A percentile compares a stretch with the other conserved stretches of the same genome.
These are phyloP conservation scores for Geotrypetes seraphini DNA, from an alignment of 2,797 vertebrate species.

Conservation along the genomic window DNA sequence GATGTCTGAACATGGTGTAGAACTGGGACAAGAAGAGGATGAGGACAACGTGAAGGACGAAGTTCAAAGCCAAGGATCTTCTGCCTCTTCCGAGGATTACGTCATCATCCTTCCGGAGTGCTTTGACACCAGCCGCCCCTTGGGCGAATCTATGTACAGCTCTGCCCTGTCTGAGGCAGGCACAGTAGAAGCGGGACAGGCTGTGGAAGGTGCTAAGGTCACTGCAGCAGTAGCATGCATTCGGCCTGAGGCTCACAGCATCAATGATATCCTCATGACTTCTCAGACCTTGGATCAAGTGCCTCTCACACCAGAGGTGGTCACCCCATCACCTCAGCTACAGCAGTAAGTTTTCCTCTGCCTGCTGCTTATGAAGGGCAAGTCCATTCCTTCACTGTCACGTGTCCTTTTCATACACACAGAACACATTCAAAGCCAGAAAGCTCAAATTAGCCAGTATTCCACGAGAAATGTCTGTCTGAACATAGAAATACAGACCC, in stretches of 20 bases:
- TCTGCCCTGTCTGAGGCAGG: constrained; percentile 79
- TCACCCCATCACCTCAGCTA: constrained; percentile 27
- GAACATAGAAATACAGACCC: no score
- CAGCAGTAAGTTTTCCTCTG: constrained; percentile 34
- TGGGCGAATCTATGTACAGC: constrained; percentile 89
- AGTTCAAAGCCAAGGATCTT: constrained; percentile 83
- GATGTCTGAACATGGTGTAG: no score
- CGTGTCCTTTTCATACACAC: no score
- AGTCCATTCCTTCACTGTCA: no score
- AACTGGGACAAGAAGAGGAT: constrained; percentile 14
- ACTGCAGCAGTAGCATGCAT: neutral
- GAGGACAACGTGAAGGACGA: constrained; percentile 71
- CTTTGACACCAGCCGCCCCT: constrained; percentile 88
- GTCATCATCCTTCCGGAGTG: constrained; percentile 92
- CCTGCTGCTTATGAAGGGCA: no score
- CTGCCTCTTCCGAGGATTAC: constrained; percentile 84
- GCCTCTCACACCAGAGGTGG: constrained; percentile 56
- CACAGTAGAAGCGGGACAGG: constrained; percentile 13
- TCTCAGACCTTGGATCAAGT: constrained; percentile 65
- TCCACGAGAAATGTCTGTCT: no score
- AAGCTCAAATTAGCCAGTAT: no score
- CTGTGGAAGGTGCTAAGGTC: constrained; percentile 1
- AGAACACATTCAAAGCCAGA: no score
- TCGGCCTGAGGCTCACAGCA: constrained; percentile 23
- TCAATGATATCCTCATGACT: constrained; percentile 55